Base-by-base conservation (phyloP, 2,888 invertebrate species). In the Eupelmus urozonus region DNA sequence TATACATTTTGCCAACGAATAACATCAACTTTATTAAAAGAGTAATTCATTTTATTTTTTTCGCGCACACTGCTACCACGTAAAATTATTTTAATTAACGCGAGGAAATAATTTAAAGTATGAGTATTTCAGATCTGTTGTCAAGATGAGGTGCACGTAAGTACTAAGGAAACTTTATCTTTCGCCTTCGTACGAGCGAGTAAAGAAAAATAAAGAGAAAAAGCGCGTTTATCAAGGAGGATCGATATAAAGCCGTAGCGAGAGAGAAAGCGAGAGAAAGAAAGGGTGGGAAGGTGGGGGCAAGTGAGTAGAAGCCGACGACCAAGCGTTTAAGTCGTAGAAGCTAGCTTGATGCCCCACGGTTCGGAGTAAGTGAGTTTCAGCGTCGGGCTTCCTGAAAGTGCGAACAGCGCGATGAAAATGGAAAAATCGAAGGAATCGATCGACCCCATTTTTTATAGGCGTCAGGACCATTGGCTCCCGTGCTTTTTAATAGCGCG, bases 381-480 rank as follows among this genome's bases (percentile, higher is more conserved):
- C 20, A 70, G 7, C 59, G 70, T 57, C 18, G 70, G 16, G 16
- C 34, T 42, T 57, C 42, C 57, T 20, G 42, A 53, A 57, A 57
- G 66, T 16, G 23, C n/a, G 27, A 2, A 11, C n/a, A n/a, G n/a
- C 1, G 11, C 2, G 29, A 70, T 59, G 45, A 72, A 72, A 72
- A 72, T 72, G 62, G 23, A 42, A 72, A 72, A 72, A 72, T 72
- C 62, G 62, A 72, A 72, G 27, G 13, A 66, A 72, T 72, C 53
- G 53, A 72, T 53, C 53, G 62, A 51, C 53, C 63, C 53, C 13
- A 29, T 63, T 72, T 60, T 40, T 69, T 7, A 3, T 7, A 9
- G 16, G 9, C 45, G 11, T 20, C 11, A 49, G 16, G 49, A 42
- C 25, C 45, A 34, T 9, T 34, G 34, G 34, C 34, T 34, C 9